Conservation (phyloP, 2,888 invertebrate genomes). For the Chloroclystis v-ata region DNA sequence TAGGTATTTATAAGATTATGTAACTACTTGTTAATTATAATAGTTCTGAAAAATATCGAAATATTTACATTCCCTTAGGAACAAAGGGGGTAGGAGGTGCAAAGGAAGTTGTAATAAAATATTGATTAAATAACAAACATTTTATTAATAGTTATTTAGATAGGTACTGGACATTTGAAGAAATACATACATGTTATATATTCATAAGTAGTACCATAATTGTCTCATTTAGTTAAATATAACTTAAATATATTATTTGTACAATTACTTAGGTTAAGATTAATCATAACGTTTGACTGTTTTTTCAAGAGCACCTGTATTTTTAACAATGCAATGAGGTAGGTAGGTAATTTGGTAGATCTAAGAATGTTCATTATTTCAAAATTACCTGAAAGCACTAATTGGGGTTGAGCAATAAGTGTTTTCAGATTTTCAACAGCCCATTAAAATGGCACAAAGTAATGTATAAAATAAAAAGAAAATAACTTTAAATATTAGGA, state of each 20-base stretch:
- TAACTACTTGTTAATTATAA: too few species aligned
- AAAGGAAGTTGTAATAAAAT: conserved; percentile 20
- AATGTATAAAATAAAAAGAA: conserved; percentile 49
- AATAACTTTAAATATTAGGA: conserved; percentile 67
- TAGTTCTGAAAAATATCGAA: too few species aligned
- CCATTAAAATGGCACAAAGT: conserved; percentile 42
- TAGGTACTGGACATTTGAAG: conserved; percentile 74
- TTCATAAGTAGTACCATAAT: conserved; percentile 54
- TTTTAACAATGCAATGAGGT: conserved; percentile 56
- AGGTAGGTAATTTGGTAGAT: conserved; percentile 36
- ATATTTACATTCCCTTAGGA: too few species aligned
- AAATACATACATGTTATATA: conserved; percentile 61
- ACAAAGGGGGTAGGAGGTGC: too few species aligned
- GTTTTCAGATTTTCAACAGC: neutral
- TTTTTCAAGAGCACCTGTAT: conserved; percentile 48
- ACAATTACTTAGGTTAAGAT: conserved; percentile 44
- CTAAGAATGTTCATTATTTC: conserved; percentile 22
- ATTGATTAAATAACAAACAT: conserved; percentile 71
- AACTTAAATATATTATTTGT: conserved; percentile 64
- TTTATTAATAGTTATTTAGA: conserved; percentile 66
- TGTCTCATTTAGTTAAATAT: conserved; percentile 57
- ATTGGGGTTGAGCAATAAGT: conserved; percentile 1
- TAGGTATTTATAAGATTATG: too few species aligned
- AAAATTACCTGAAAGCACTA: conserved; percentile 1
- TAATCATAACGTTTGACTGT: conserved; percentile 38